A percentile compares a stretch with the other conserved stretches of the same genome.
These are phyloP conservation scores for Oreochromis spilurus DNA, from an alignment of 2,113 vertebrate genomes.

Conservation along the genomic window DNA sequence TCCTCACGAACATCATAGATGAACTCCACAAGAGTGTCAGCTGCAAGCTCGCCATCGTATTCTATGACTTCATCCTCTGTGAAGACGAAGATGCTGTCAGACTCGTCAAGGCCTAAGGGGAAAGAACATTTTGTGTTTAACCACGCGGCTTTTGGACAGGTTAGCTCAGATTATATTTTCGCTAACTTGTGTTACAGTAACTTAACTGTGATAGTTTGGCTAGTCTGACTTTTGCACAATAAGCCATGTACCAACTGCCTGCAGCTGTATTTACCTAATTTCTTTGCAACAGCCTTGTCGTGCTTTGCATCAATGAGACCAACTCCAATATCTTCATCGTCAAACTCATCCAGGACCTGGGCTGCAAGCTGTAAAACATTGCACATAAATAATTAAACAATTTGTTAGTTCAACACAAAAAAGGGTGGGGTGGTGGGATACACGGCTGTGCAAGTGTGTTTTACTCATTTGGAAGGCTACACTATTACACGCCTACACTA, in stretches of 20 bases:
- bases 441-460: background rate
- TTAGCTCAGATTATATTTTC: background rate
- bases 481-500: background rate
- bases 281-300: slow-evolving; percentile 82
- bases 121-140: background rate
- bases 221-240: background rate
- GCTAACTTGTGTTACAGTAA: background rate
- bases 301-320: slow-evolving; percentile 84
- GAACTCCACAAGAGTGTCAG: slow-evolving; percentile 88
- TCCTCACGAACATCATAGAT: slow-evolving; percentile 83
- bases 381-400: background rate
- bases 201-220: background rate
- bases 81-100: slow-evolving; percentile 87
- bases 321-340: slow-evolving; percentile 85
- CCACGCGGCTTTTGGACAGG: accelerated
- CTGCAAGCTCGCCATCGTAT: slow-evolving; percentile 85
- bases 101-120: slow-evolving; percentile 76
- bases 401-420: background rate
- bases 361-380: slow-evolving; percentile 79
- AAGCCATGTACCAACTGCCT: background rate
- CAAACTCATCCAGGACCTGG: slow-evolving; percentile 86
- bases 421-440: background rate
- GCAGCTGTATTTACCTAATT: slow-evolving; percentile 73
- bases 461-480: background rate
- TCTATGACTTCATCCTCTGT: slow-evolving; percentile 86